Conservation (phyloP, 2,888 invertebrate genomes). For the Mylabris sibirica region DNA sequence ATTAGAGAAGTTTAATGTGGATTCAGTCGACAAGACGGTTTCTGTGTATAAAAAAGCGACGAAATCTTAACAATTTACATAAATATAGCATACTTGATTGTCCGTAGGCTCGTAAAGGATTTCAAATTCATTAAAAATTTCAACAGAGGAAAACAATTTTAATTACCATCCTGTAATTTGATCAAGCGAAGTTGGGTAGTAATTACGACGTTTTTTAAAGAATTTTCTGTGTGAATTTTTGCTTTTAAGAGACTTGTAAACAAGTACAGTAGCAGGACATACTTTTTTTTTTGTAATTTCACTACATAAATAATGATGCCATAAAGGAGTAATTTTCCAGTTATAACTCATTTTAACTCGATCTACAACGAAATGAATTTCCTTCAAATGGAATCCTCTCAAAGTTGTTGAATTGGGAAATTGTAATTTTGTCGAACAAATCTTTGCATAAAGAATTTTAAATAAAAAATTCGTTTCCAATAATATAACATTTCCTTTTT, state of each 20-base stretch:
- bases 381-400: background rate
- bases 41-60: background rate
- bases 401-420: background rate
- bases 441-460: background rate
- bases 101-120: background rate
- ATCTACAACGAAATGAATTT: background rate
- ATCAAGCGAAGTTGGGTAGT: background rate
- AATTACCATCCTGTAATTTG: background rate
- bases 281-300: background rate
- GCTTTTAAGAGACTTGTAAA: background rate
- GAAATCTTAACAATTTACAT: background rate
- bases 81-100: background rate
- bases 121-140: background rate
- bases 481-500: background rate
- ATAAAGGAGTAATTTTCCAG: background rate
- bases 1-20: constrained; percentile 11
- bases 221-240: background rate
- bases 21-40: background rate
- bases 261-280: background rate
- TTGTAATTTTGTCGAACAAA: background rate
- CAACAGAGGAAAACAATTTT: background rate
- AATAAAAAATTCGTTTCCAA: background rate
- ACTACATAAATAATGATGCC: background rate
- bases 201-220: background rate
- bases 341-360: background rate